A percentile compares a stretch with the other conserved stretches of the same genome.
Evolutionary conservation across 2,888 invertebrate species (phyloP).

Genomic region (Gnatocerus cornutus): DNA sequence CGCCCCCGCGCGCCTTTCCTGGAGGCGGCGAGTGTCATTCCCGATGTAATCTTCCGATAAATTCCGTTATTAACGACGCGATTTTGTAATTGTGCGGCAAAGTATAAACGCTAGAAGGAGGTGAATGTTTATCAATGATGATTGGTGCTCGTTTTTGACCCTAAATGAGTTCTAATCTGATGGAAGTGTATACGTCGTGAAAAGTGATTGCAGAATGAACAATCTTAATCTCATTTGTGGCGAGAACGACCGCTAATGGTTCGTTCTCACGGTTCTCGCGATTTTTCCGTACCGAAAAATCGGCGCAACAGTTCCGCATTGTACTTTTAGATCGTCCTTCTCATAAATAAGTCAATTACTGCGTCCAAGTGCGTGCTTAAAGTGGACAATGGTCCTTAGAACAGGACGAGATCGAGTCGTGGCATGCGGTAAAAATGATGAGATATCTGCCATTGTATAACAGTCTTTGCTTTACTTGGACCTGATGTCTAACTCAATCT

Average conservation of each 20-base stretch:
- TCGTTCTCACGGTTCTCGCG: slow-evolving; percentile 40
- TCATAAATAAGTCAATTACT: slow-evolving; percentile 60
- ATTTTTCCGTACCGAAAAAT: slow-evolving; percentile 23
- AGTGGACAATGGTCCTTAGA: slow-evolving; percentile 43
- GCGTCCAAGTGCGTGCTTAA: slow-evolving; percentile 45
- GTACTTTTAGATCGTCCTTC: slow-evolving; percentile 3
- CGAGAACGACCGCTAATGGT: slow-evolving; percentile 39
- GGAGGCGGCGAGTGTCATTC: slow-evolving; percentile 22
- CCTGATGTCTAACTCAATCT: slow-evolving; percentile 56
- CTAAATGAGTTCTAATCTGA: slow-evolving; percentile 39
- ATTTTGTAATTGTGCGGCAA: slow-evolving; percentile 35
- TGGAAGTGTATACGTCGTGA: slow-evolving; percentile 40
- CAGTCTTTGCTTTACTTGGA: slow-evolving; percentile 28
- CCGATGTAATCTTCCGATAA: slow-evolving; percentile 29
- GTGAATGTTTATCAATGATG: slow-evolving; percentile 36
- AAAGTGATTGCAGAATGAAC: slow-evolving; percentile 38
- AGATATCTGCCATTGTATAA: slow-evolving; percentile 62
- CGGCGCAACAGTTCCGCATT: neutral
- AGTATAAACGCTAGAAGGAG: slow-evolving; percentile 30
- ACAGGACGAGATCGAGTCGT: slow-evolving; percentile 40
- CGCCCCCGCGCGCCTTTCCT: slow-evolving; percentile 32
- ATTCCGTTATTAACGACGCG: slow-evolving; percentile 41
- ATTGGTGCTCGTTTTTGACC: slow-evolving; percentile 37
- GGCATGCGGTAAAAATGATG: slow-evolving; percentile 59
- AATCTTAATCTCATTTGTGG: slow-evolving; percentile 44